Base-by-base conservation (phyloP, 1,140 invertebrate species). In the Callitettix versicolor region DNA sequence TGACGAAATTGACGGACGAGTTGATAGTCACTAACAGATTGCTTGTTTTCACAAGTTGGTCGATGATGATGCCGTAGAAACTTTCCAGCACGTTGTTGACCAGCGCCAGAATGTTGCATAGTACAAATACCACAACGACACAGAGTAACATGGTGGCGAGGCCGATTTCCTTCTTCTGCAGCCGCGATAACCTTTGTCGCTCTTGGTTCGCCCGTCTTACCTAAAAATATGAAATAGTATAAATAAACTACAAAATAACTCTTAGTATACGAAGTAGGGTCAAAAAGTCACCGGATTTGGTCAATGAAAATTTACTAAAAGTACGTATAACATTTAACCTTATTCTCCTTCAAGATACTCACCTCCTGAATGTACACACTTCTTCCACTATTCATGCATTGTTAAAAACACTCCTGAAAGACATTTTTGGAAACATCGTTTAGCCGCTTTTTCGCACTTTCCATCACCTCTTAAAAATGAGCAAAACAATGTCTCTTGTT, bases 21-120 rank as follows among this genome's bases (percentile, higher is more conserved):
- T 98, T 98, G 62, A 97, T 85, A 22, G 90, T 95, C 11, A 97
- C 91, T 24, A 97, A 75, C n/a, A 97, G 78, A 69, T 98, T 96
- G 60, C 87, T 86, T 6, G 79, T 76, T 63, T 87, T 91, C 6
- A 96, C 86, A 43, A 97, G 71, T 42, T 88, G 79, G 65, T 91
- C 74, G 63, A 82, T 66, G 58, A 76, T 76, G 56, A 72, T 82
- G 34, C 79, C 77, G 64, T 76, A 78, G 65, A 85, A 87, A 17
- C 81, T 81, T 67, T 94, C 91, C 55, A 87, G 77, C 20, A 94
- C 81, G 71, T 96, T 96, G 60, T 88, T 84, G 2, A 93, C 82
- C 26, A 96, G 74, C 0, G 93, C 88, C 33, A 95, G 76, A 30
- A 95, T 79, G 72, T 97, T 96, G 67, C 93, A 95, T n/a, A 89